Conservation (phyloP, 2,113 vertebrate genomes). For the Chunga burmeisteri region DNA sequence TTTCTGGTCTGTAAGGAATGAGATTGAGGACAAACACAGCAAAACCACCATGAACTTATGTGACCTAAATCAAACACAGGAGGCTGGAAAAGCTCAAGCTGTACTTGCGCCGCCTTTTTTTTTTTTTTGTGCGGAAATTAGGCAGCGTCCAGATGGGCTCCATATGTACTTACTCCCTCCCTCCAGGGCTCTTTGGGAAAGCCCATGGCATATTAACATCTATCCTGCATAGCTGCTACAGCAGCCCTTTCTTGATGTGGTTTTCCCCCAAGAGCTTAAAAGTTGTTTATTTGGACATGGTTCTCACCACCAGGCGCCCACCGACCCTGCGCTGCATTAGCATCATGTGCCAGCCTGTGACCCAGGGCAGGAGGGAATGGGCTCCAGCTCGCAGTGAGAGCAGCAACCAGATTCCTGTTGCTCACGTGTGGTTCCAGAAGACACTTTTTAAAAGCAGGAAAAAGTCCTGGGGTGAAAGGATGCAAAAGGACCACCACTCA, state of each 20-base stretch:
- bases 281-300: background rate
- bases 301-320: background rate
- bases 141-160: background rate
- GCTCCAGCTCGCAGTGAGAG: background rate
- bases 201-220: background rate
- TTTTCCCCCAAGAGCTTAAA: background rate
- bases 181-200: background rate
- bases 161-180: background rate
- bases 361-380: background rate
- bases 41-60: background rate
- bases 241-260: background rate
- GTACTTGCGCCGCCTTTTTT: background rate
- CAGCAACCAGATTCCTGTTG: background rate
- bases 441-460: background rate
- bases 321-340: rapidly evolving
- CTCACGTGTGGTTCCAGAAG: background rate
- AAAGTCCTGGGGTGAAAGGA: background rate
- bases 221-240: background rate
- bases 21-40: background rate
- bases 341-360: background rate
- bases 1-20: background rate
- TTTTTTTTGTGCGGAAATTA: background rate
- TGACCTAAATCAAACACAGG: background rate
- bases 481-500: background rate
- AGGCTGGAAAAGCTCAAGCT: background rate